Conservation (phyloP, 2,888 invertebrate species). For the Aphidius colemani region DNA sequence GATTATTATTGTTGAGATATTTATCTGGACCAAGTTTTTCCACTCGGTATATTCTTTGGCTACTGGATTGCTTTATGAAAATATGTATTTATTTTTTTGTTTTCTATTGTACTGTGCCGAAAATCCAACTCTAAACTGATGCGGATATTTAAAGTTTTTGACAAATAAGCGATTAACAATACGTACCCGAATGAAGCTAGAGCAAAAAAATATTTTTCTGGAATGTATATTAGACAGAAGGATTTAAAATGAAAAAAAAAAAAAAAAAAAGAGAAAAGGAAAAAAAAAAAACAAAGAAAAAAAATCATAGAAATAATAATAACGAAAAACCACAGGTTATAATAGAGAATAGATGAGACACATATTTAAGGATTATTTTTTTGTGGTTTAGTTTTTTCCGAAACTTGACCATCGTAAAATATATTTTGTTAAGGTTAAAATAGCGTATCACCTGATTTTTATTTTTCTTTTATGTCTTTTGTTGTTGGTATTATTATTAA, state of each 20-base stretch:
- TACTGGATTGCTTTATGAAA: slow-evolving; percentile 10
- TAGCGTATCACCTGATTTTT: neutral
- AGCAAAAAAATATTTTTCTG: slow-evolving; percentile 6
- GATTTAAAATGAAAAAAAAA: neutral
- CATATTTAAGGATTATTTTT: too few relatives aligned
- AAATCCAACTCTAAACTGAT: slow-evolving; percentile 14
- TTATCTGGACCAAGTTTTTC: slow-evolving; percentile 28
- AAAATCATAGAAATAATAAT: too few relatives aligned
- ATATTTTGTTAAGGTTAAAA: neutral
- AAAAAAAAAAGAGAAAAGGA: too few relatives aligned
- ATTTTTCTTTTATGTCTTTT: too few relatives aligned
- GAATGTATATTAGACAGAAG: neutral
- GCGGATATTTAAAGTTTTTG: slow-evolving; percentile 24
- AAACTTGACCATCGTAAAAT: slow-evolving; percentile 4
- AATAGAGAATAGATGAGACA: too few relatives aligned
- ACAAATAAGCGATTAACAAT: slow-evolving; percentile 33
- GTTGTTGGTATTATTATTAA: too few relatives aligned
- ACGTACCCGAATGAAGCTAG: slow-evolving; percentile 6
- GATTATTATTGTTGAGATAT: slow-evolving; percentile 31
- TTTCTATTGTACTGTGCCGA: slow-evolving; percentile 22
- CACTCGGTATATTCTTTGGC: slow-evolving; percentile 21
- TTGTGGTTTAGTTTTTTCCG: neutral
- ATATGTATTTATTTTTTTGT: too few relatives aligned
- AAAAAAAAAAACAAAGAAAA: too few relatives aligned
- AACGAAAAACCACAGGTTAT: too few relatives aligned